phyloP scores from a whole-genome alignment of 2,113 vertebrate species.

The Smithornis capensis region DNA sequence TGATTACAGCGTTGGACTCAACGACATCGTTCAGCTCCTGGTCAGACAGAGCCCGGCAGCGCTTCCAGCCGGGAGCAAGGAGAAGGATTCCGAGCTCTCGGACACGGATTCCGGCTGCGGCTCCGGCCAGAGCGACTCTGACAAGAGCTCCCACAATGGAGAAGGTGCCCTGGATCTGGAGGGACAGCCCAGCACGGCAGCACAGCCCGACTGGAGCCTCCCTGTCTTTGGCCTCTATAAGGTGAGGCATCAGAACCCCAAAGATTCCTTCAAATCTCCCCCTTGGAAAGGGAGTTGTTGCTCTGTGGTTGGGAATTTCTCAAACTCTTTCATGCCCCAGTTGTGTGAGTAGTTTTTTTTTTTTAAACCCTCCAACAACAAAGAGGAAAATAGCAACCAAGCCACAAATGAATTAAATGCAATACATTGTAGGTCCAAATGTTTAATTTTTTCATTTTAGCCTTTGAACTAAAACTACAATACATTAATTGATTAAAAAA shows the following conservation, averaged over 20 bases:
- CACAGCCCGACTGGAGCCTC: slow-evolving; percentile 55
- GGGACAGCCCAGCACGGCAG: slow-evolving; percentile 63
- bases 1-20: slow-evolving; percentile 91
- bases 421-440: neutral
- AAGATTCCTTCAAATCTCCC: fast-evolving
- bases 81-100: slow-evolving; percentile 89
- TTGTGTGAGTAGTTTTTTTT: neutral
- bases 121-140: slow-evolving; percentile 89
- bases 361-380: neutral
- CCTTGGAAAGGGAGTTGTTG: neutral
- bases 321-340: fast-evolving
- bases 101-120: slow-evolving; percentile 94
- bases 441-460: neutral
- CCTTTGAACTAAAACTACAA: neutral
- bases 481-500: neutral
- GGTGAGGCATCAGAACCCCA: slow-evolving; percentile 32
- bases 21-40: slow-evolving; percentile 92
- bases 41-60: slow-evolving; percentile 79
- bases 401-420: neutral
- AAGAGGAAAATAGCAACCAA: neutral
- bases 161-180: slow-evolving; percentile 80
- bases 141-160: slow-evolving; percentile 89
- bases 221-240: slow-evolving; percentile 86
- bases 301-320: neutral
- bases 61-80: slow-evolving; percentile 66